phyloP scores from a whole-genome alignment of 2,113 vertebrate genomes.

The Apteryx owenii region DNA sequence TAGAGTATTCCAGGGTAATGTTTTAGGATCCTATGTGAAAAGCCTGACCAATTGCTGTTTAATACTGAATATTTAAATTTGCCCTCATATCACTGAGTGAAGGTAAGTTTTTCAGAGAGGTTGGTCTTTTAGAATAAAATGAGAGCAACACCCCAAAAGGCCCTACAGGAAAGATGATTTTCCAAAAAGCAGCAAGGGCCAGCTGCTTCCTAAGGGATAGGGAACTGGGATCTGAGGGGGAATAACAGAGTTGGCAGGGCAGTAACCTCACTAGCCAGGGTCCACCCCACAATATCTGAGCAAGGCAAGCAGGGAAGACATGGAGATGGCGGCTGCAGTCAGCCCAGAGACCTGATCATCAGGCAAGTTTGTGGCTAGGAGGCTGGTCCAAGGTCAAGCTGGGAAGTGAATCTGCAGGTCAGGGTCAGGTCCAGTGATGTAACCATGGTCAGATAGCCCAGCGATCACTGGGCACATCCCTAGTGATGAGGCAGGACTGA shows the following conservation, averaged over 20 bases:
- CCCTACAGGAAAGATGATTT: not conserved
- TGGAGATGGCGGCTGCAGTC: no score
- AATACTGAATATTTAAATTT: not conserved
- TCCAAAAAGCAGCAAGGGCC: not conserved
- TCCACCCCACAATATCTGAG: not conserved
- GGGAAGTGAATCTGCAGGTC: not conserved
- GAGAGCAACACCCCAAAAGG: not conserved
- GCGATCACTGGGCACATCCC: not conserved
- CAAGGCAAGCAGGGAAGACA: not conserved
- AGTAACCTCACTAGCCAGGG: not conserved
- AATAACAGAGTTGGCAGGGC: not conserved
- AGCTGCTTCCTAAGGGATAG: not conserved
- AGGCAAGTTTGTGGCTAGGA: not conserved
- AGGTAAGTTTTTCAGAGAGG: not conserved
- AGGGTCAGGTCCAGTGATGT: no score
- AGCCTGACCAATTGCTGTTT: not conserved
- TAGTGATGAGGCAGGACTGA: no score
- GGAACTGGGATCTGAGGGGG: no score
- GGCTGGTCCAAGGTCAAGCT: accelerated
- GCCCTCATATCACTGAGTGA: not conserved
- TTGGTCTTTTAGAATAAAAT: not conserved
- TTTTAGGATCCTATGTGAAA: not conserved
- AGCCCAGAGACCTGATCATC: not conserved
- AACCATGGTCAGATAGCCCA: no score
- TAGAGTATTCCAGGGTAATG: not conserved